phyloP scores from a whole-genome alignment of 1,140 invertebrate species.

The Tigriopus japonicus region DNA sequence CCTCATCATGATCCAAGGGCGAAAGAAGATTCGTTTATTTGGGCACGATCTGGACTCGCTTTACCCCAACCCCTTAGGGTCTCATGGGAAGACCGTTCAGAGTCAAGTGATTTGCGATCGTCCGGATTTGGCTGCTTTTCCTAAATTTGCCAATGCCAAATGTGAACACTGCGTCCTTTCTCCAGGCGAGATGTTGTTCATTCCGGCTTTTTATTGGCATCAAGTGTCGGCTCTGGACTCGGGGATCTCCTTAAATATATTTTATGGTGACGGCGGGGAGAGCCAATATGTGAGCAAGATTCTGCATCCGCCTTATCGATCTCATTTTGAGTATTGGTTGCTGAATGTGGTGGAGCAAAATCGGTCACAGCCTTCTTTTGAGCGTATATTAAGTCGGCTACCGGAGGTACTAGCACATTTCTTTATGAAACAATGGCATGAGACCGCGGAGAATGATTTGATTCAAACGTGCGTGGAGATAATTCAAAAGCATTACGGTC shows the following conservation, averaged over 20 bases:
- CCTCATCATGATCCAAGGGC: conserved; percentile 13
- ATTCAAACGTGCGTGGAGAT: background rate
- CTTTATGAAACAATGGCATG: conserved; percentile 14
- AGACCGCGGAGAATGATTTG: background rate
- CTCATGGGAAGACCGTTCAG: conserved; percentile 8
- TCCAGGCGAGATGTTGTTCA: conserved; percentile 11
- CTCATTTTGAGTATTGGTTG: conserved; percentile 12
- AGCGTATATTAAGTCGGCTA: background rate
- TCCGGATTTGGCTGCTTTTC: conserved; percentile 1
- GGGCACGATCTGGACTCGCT: background rate
- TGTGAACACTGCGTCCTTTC: conserved; percentile 1
- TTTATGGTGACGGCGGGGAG: conserved; percentile 3
- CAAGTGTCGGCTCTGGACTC: conserved; percentile 8
- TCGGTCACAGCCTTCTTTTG: background rate
- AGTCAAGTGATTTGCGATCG: background rate
- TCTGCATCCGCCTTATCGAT: background rate
- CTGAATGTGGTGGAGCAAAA: conserved; percentile 9
- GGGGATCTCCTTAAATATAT: conserved; percentile 5
- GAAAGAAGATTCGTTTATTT: conserved; percentile 8
- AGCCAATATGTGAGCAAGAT: background rate
- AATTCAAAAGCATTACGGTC: background rate
- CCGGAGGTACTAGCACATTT: conserved; percentile 4
- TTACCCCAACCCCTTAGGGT: conserved; percentile 10
- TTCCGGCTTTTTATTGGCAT: conserved; percentile 14
- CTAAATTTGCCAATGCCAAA: background rate